phyloP scores from a whole-genome alignment of 1,140 invertebrate genomes.

The Spodoptera litura region DNA sequence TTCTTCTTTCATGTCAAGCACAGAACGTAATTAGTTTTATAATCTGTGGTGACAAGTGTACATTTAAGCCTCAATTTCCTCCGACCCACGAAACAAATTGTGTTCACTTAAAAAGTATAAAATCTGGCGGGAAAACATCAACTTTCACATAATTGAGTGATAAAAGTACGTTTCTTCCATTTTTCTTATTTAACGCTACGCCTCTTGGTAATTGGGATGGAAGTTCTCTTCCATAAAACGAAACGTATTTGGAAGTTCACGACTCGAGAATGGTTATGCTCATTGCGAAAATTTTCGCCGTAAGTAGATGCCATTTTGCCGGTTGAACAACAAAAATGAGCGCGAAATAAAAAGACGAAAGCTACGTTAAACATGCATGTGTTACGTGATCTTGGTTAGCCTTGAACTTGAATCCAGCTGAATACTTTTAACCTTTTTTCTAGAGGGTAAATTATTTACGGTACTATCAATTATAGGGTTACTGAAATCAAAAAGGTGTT shows the following conservation, averaged over 20 bases:
- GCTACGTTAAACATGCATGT: too few species aligned
- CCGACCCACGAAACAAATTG: background rate
- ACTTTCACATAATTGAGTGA: slow-evolving; percentile 6
- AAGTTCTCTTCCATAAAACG: background rate
- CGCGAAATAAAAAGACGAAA: too few species aligned
- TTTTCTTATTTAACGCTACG: background rate
- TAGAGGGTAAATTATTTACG: too few species aligned
- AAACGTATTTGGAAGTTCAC: background rate
- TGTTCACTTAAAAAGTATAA: background rate
- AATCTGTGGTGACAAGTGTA: too few species aligned
- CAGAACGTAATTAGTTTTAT: too few species aligned
- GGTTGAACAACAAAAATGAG: too few species aligned
- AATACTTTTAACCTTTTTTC: too few species aligned
- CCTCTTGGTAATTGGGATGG: background rate
- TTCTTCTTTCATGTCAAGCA: too few species aligned
- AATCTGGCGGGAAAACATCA: slow-evolving; percentile 7
- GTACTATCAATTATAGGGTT: too few species aligned
- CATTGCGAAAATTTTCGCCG: background rate
- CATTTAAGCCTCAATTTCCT: background rate
- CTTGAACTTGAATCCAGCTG: too few species aligned
- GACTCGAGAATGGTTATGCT: background rate
- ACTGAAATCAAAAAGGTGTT: too few species aligned
- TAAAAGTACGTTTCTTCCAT: background rate
- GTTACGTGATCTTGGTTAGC: too few species aligned
- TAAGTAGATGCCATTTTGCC: background rate